Percentiles rank a stretch among this genome's conserved stretches.
phyloP scores from a whole-genome alignment of 2,888 invertebrate genomes.

The Drepanosiphum platanoidis region DNA sequence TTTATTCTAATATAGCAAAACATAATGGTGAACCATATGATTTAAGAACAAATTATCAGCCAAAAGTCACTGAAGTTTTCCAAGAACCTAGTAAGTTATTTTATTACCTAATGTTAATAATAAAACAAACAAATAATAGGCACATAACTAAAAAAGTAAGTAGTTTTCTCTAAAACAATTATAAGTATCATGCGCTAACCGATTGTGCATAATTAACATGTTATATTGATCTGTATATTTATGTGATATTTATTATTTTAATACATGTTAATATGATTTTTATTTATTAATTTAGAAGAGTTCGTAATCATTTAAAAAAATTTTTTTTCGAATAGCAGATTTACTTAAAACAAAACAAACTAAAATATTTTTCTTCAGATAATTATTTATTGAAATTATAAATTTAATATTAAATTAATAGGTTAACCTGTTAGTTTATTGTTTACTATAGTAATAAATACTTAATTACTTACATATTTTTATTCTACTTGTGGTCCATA shows the following conservation, averaged over 20 bases:
- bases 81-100: conserved; percentile 46
- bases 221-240: no score
- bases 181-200: no score
- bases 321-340: no score
- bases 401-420: no score
- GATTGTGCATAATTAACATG: no score
- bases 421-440: neutral
- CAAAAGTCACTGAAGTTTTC: conserved; percentile 45
- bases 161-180: neutral
- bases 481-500: no score
- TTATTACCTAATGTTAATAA: neutral
- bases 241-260: neutral
- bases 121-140: neutral
- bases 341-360: no score
- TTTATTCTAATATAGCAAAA: conserved; percentile 30
- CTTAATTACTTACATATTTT: no score
- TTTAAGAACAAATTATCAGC: conserved; percentile 40
- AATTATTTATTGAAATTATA: neutral
- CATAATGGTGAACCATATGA: conserved; percentile 47
- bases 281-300: no score
- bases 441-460: neutral
- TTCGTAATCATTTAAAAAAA: neutral
- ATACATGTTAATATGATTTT: no score
- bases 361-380: no score
- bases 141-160: neutral